These are phyloP conservation scores for Lamprologus tigripictilis DNA, from an alignment of 2,113 vertebrate species.

Conservation along the genomic window DNA sequence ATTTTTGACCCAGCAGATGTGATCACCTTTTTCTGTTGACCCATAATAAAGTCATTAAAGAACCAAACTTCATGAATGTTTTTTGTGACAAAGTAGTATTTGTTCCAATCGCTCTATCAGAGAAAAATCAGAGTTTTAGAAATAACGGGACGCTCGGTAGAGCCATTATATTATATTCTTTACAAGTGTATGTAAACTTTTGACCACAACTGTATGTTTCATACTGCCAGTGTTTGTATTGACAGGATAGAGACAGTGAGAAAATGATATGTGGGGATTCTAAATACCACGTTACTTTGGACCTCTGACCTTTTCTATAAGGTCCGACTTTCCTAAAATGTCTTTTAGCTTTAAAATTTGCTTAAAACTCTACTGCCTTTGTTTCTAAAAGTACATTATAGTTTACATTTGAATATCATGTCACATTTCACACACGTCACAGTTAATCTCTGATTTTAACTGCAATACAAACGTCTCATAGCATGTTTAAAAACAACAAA, in stretches of 20 bases:
- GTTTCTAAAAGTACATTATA: background rate
- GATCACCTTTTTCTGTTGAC: no score
- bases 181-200: no score
- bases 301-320: background rate
- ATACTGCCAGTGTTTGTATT: background rate
- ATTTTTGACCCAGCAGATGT: no score
- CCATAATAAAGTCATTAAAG: no score
- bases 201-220: no score
- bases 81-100: no score
- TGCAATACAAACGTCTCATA: background rate
- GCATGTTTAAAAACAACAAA: background rate
- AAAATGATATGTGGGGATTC: background rate
- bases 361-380: background rate
- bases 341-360: background rate
- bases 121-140: no score
- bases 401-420: background rate
- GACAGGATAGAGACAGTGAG: background rate
- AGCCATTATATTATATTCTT: no score
- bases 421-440: background rate
- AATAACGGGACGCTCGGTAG: no score
- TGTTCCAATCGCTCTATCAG: no score
- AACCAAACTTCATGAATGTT: no score
- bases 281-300: background rate
- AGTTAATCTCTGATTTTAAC: background rate
- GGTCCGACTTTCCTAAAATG: background rate